Evolutionary conservation across 1,140 invertebrate species (phyloP), one percentile per base, ranked within the genome.

Genomic region (Neodiprion lecontei): DNA sequence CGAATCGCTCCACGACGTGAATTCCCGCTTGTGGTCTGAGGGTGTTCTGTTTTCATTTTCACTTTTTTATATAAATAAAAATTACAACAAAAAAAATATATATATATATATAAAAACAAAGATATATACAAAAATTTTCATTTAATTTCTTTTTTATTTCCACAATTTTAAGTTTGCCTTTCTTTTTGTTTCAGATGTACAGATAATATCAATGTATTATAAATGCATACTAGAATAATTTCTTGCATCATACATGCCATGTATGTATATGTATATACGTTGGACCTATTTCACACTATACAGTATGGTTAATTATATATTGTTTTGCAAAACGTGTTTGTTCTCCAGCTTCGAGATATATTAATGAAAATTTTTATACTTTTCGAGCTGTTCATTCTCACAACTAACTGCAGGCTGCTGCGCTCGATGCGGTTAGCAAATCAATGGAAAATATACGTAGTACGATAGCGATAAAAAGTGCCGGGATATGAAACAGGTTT

Each of bases 31-130:
- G 4, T 17, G 48, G 72, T 61, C 79, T 81, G 81, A 84, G 80
- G 80, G 81, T 83, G 83, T 83, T 84, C 79, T 81, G 79, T 84
- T 84, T 83, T 84, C 78, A 80, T 83, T 82, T 80, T 82, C 79
- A 80, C 82, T 82, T 82, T 81, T 81, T 80, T 82, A 80, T 81
- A 79, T 75, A 82, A 71, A 47, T 47, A 71, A 71, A 71, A 40
- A 14, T 12, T 40, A 71, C 47, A 71, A 48, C 23, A 71, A 23
- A 23, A 14, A 14, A 50, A 17, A n/a, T 7, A 23, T 50, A 17
- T 67, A n/a, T 48, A 21, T 74, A 14, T 17, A 73, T 61, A 70
- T 17, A 70, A 71, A 66, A 48, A 61, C 50, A 71, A 12, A 76
- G 28, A 49, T 69, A 73, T 47, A 61, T 50, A 47, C 61, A 72